Base-by-base conservation (phyloP, 2,797 vertebrate genomes). In the Anguilla obscura region DNA sequence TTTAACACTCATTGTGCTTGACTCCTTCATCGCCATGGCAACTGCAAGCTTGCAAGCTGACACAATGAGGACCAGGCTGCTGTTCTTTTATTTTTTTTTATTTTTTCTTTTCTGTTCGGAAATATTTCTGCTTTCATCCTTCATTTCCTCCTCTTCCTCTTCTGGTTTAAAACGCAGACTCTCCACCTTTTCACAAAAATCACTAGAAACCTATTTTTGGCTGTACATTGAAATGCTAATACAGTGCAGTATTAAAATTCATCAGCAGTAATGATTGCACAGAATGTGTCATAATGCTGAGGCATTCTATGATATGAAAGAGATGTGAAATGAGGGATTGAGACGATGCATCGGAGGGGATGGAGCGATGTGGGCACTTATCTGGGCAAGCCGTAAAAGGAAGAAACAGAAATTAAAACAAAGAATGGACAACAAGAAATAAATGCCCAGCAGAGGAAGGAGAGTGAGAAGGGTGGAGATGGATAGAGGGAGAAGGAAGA, bases 1-100 rank as follows among this genome's bases (percentile, higher is more conserved):
- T 87, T 88, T 86, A 74, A 85, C 84, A 71, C 91, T 66, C 90
- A 91, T 90, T 92, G 92, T 92, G 93, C 93, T 90, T 93, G 92
- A 93, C 94, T 92, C 93, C 90, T 91, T 94, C 90, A 92, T 96
- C 90, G 82, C 95, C 94, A 95, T 96, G 94, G 96, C 94, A 96
- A 96, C 95, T 93, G 93, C 88, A 90, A 86, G 87, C 90, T 90
- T 90, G 54, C 24, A 50, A 82, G 79, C 79, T 82, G 79, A 24
- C 33, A 85, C 18, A 85, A 36, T 63, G 18, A 66, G 33, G 66
- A 85, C 56, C 36, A 63, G 33, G 56, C 54, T 40, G 33, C 18
- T 66, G 27, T 85, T 85, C 58, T 63, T 63, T 85, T 30, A 60
- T 54, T 85, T 18, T 40, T 40, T 40, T 40, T 40, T 84, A 0